Percentiles rank a stretch among this genome's conserved stretches.
These are phyloP conservation scores for Scaptomyza pallida DNA, from an alignment of 1,140 invertebrate genomes.

Conservation along the genomic window DNA sequence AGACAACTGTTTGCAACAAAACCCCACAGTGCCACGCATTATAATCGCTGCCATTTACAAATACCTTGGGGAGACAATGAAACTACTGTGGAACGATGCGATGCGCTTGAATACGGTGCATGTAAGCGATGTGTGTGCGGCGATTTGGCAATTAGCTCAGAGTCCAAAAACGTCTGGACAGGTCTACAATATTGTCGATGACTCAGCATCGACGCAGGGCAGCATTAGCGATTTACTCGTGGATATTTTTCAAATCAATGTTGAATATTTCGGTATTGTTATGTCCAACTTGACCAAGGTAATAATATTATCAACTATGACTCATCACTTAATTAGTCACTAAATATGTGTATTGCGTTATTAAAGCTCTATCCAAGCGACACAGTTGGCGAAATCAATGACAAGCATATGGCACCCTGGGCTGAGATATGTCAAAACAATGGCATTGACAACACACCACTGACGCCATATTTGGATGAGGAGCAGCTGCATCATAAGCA, in stretches of 20 bases:
- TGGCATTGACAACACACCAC: conserved; percentile 91
- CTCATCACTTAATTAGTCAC: conserved; percentile 14
- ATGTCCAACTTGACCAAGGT: conserved; percentile 90
- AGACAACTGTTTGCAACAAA: conserved; percentile 30
- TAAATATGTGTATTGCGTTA: conserved; percentile 12
- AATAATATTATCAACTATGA: conserved; percentile 19
- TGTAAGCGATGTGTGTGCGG: conserved; percentile 91
- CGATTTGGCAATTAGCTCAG: conserved; percentile 87
- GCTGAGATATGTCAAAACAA: conserved; percentile 91
- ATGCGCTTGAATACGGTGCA: conserved; percentile 95
- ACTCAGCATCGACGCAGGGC: conserved; percentile 92
- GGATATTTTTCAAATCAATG: conserved; percentile 93
- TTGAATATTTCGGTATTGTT: conserved; percentile 92
- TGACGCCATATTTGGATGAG: conserved; percentile 93
- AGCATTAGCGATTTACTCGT: conserved; percentile 90
- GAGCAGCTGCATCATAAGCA: conserved; percentile 92
- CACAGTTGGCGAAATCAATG: conserved; percentile 94
- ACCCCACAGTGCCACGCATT: conserved; percentile 89
- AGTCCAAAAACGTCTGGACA: conserved; percentile 85
- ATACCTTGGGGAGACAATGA: conserved; percentile 94
- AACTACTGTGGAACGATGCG: conserved; percentile 93
- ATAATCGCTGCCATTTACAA: conserved; percentile 95
- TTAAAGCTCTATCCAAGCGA: conserved; percentile 84
- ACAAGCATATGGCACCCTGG: conserved; percentile 96
- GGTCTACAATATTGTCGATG: conserved; percentile 93